Percentiles rank a stretch among this genome's conserved stretches.
phyloP scores from a whole-genome alignment of 2,888 invertebrate genomes.

The Lithophane ornitopus region DNA sequence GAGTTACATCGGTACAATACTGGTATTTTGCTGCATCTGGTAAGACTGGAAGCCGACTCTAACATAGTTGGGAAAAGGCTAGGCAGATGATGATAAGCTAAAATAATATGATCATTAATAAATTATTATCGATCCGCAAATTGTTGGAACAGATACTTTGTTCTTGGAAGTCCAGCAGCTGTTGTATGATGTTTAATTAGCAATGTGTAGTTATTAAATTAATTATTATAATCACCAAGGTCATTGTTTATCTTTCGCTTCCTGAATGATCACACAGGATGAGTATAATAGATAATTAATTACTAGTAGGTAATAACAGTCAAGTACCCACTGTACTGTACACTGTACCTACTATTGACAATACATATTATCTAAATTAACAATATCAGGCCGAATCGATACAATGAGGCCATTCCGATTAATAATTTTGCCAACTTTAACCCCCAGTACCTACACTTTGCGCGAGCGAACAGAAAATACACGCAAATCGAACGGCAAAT shows the following conservation, averaged over 20 bases:
- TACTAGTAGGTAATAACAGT: no score
- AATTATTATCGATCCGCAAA: background rate
- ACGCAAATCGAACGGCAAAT: no score
- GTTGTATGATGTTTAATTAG: background rate
- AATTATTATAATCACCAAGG: conserved; percentile 24
- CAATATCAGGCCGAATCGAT: background rate
- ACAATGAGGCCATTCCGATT: background rate
- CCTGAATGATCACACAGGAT: conserved; percentile 44
- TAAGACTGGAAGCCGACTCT: no score
- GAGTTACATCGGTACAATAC: background rate
- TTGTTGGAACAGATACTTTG: background rate
- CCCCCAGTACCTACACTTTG: no score
- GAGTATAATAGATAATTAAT: conserved; percentile 16
- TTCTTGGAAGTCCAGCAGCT: background rate
- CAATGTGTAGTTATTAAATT: conserved; percentile 16
- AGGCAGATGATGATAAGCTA: background rate
- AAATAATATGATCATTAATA: no score
- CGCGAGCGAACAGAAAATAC: no score
- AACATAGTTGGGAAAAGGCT: no score
- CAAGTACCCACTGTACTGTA: background rate
- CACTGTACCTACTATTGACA: no score
- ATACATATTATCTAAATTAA: no score
- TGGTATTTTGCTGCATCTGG: no score
- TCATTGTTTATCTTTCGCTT: conserved; percentile 34
- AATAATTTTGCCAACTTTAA: background rate